phyloP scores from a whole-genome alignment of 1,140 invertebrate species.

The Tetramorium alpestre region DNA sequence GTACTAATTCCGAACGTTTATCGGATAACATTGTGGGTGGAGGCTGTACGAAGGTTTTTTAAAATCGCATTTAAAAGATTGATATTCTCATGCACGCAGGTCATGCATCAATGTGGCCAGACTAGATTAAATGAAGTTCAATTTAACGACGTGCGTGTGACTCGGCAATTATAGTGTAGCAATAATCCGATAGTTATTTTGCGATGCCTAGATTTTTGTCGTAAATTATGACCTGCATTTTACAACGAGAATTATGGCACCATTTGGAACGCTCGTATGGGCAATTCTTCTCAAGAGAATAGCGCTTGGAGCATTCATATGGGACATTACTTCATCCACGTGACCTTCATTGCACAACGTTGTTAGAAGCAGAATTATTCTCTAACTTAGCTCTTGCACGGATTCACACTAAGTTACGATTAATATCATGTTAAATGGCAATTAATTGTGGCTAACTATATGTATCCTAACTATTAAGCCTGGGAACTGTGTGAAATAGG shows the following conservation, averaged over 20 bases:
- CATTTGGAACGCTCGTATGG: constrained; percentile 45
- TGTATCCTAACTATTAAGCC: neutral
- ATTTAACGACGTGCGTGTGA: neutral
- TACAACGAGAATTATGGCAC: constrained; percentile 62
- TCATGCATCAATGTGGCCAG: neutral
- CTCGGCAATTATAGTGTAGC: neutral
- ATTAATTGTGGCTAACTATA: constrained; percentile 5
- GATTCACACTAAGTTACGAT: constrained; percentile 42
- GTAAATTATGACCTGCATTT: constrained; percentile 57
- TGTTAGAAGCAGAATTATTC: constrained; percentile 47
- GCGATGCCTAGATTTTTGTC: constrained; percentile 23
- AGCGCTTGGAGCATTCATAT: constrained; percentile 34
- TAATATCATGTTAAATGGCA: neutral
- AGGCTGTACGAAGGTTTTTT: too few relatives aligned
- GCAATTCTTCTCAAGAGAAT: constrained; percentile 66
- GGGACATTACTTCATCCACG: constrained; percentile 58
- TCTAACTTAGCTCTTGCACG: neutral
- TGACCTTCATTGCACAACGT: constrained; percentile 44
- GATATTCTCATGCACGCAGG: neutral
- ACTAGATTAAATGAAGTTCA: neutral
- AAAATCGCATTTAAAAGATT: constrained; percentile 13
- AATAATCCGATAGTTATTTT: constrained; percentile 59
- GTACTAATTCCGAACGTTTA: constrained; percentile 1
- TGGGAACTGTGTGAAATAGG: neutral
- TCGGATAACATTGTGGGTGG: neutral